Evolutionary conservation across 2,113 vertebrate species (phyloP).

Genomic region (Mormyrus iriodes): DNA sequence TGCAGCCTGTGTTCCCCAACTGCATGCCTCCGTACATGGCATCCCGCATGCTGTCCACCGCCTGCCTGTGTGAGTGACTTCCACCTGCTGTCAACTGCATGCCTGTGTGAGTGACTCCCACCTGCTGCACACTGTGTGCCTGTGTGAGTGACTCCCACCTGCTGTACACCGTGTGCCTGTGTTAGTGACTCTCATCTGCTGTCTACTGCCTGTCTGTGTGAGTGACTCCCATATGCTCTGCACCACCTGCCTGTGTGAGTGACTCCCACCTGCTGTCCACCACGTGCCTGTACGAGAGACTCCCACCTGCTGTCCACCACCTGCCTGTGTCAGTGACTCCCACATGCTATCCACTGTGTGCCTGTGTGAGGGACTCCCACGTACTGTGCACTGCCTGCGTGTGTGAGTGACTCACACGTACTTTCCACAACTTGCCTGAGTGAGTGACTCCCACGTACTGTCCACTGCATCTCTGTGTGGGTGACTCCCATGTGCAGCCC

Average conservation of each 20-base stretch:
- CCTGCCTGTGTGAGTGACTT: constrained; percentile 80
- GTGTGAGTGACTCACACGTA: too few species aligned
- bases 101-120: background rate
- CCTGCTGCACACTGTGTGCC: fast-evolving
- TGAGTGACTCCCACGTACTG: too few species aligned
- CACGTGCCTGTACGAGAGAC: background rate
- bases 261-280: too few species aligned
- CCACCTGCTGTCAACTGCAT: too few species aligned
- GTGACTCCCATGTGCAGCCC: too few species aligned
- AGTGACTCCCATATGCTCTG: background rate
- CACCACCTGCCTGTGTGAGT: too few species aligned
- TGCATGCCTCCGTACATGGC: constrained; percentile 85
- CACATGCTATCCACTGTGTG: too few species aligned
- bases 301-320: background rate
- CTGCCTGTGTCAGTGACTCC: too few species aligned
- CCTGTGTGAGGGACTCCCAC: too few species aligned
- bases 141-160: background rate
- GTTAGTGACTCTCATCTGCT: background rate
- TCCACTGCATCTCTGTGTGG: too few species aligned
- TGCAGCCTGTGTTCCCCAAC: constrained; percentile 85
- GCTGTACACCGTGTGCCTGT: background rate
- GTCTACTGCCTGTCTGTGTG: background rate
- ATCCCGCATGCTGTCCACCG: constrained; percentile 79
- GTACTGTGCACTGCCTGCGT: too few species aligned
- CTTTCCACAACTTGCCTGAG: too few species aligned